Evolutionary conservation across 2,888 invertebrate species (phyloP).

Genomic region (Limnephilus lunatus): DNA sequence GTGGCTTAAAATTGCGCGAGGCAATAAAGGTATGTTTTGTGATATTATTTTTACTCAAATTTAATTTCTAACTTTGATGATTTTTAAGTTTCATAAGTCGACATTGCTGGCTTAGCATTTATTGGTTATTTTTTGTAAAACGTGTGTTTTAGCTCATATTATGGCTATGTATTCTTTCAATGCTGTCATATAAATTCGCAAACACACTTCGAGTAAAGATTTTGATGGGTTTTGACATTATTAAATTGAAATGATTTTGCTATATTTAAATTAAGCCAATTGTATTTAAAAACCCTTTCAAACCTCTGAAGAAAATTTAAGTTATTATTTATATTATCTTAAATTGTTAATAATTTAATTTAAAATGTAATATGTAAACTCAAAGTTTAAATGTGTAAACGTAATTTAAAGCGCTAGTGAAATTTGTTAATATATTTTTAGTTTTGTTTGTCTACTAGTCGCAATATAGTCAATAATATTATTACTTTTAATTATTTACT

Average conservation of each 20-base stretch:
- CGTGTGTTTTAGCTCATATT: neutral
- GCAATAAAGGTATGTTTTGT: too few species aligned
- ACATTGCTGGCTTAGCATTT: neutral
- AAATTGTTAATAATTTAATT: slow-evolving; percentile 17
- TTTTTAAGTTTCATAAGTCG: neutral
- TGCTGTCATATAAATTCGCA: neutral
- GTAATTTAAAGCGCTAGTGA: slow-evolving; percentile 33
- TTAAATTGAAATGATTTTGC: neutral
- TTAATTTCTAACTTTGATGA: neutral
- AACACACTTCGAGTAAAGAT: neutral
- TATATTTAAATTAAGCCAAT: neutral
- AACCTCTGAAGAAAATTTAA: neutral
- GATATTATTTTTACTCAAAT: neutral
- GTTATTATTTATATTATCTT: slow-evolving; percentile 24
- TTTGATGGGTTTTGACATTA: neutral
- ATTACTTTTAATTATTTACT: slow-evolving; percentile 11
- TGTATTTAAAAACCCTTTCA: slow-evolving; percentile 14
- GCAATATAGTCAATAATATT: slow-evolving; percentile 35
- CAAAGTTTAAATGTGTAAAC: neutral
- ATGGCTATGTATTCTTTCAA: neutral
- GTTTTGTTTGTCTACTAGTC: slow-evolving; percentile 38
- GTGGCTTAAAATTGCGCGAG: too few species aligned
- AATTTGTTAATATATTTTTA: slow-evolving; percentile 29
- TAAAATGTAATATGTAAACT: neutral
- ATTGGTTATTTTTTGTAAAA: slow-evolving; percentile 2